These are phyloP conservation scores for Typhlichthys eigenmanni DNA, from an alignment of 2,797 vertebrate species.

Conservation along the genomic window DNA sequence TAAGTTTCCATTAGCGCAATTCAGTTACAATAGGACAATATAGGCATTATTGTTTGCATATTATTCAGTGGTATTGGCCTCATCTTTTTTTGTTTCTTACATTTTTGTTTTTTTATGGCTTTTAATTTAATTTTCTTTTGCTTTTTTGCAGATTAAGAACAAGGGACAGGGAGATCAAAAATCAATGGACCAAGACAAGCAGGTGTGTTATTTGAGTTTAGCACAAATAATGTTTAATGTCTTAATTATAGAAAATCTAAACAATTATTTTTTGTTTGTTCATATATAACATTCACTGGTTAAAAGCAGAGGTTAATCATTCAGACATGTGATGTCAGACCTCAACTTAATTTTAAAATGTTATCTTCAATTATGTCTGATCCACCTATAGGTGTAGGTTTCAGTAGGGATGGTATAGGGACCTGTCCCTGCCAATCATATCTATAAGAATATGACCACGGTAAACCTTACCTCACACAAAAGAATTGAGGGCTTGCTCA, in stretches of 20 bases:
- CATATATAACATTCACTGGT: neutral
- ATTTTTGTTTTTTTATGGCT: constrained; percentile 32
- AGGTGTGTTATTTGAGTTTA: constrained; percentile 70
- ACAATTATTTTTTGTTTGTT: neutral
- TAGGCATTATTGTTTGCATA: neutral
- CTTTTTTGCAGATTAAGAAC: constrained; percentile 80
- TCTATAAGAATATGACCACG: too few species aligned
- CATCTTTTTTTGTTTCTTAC: neutral
- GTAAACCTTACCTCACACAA: too few species aligned
- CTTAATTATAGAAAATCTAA: neutral
- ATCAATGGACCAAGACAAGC: constrained; percentile 84
- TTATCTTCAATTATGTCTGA: too few species aligned
- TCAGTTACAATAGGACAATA: neutral
- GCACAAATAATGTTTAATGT: neutral
- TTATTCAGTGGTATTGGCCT: neutral
- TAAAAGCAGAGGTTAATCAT: neutral
- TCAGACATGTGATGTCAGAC: neutral
- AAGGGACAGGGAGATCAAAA: constrained; percentile 82
- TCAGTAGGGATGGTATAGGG: too few species aligned
- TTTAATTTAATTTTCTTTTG: constrained; percentile 42
- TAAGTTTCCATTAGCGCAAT: neutral
- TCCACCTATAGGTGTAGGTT: too few species aligned
- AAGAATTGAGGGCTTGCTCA: too few species aligned
- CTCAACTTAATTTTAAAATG: neutral
- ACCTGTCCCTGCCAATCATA: too few species aligned